A percentile compares a stretch with the other conserved stretches of the same genome.
These are phyloP conservation scores for Rhinolophus sinicus DNA, from an alignment of 2,113 vertebrate species.

Conservation along the genomic window DNA sequence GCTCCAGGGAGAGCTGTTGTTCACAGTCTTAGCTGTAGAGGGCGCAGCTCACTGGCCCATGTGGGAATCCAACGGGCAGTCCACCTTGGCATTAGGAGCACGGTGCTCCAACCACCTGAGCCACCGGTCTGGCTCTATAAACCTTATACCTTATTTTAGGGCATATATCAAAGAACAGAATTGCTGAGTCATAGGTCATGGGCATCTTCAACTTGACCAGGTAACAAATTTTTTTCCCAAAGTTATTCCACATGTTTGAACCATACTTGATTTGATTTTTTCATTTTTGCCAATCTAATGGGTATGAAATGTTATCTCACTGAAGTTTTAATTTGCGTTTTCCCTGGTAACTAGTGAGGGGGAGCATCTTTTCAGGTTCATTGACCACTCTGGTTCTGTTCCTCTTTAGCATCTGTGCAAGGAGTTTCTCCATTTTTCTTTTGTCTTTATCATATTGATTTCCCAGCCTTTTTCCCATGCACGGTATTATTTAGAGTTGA, in stretches of 20 bases:
- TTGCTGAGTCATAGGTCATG: not conserved
- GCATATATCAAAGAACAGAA: not conserved
- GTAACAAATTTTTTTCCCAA: not conserved
- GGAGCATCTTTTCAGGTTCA: slow-evolving; percentile 4
- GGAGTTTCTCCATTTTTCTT: not conserved
- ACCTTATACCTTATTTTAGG: not conserved
- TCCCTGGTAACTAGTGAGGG: not conserved
- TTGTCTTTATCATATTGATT: not conserved
- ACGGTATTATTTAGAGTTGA: slow-evolving; percentile 32
- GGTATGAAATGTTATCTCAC: not conserved
- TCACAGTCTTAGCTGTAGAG: too few relatives aligned
- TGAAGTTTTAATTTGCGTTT: not conserved
- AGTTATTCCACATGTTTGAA: not conserved
- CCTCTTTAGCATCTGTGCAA: not conserved
- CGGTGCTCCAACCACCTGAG: too few relatives aligned
- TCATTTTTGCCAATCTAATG: not conserved
- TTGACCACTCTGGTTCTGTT: not conserved
- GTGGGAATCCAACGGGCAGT: too few relatives aligned
- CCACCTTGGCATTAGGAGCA: too few relatives aligned
- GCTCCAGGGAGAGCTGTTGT: too few relatives aligned
- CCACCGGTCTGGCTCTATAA: too few relatives aligned
- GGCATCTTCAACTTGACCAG: not conserved
- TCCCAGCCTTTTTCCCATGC: not conserved
- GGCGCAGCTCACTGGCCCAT: too few relatives aligned
- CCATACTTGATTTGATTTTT: slow-evolving; percentile 9